Evolutionary conservation across 1,140 invertebrate species (phyloP), one percentile per base, ranked within the genome.

Genomic region (Euborellia annulipes): DNA sequence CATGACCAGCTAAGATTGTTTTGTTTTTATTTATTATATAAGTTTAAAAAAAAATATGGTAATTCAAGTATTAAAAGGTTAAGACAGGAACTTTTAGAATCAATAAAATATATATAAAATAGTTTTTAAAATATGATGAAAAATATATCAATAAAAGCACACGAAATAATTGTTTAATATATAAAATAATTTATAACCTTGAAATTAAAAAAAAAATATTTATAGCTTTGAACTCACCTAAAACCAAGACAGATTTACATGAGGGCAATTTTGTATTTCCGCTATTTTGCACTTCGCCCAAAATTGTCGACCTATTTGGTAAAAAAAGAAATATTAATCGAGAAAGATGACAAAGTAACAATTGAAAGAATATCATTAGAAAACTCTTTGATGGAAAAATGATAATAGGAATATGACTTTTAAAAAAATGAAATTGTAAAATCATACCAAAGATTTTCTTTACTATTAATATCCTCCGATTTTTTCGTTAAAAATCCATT

Each of bases 281-380:
- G 67, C 85, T 86, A 61, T 87, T 87, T 70, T 91, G 88, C 55
- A 95, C 90, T 68, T 94, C 89, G 57, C 83, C 82, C 63, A 95
- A 72, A 60, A 93, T 92, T 53, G 82, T 79, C 52, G 87, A 88
- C 89, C 89, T 92, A 66, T 47, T 73, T 55, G 55, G 57, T 54
- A 45, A 54, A 20, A 49, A 49, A 46, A 40, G 42, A 39, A 41
- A 42, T 2, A 14, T 19, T 6, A 36, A 32, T 14, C 40, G 21
- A 18, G 16, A 44, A 37, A 27, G 19, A 18, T 8, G 32, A 36
- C 17, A 30, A 22, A 32, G 36, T 37, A 39, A 38, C 13, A n/a
- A 47, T 40, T 9, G n/a, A 2, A 43, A 9, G 7, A 46, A 44
- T 1, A 1, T 1, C 14, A 43, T 3, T n/a, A 30, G 14, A 11